A percentile compares a stretch with the other conserved stretches of the same genome.
These are phyloP conservation scores for Amphiprion clarkii DNA, from an alignment of 2,797 vertebrate genomes.

Conservation along the genomic window DNA sequence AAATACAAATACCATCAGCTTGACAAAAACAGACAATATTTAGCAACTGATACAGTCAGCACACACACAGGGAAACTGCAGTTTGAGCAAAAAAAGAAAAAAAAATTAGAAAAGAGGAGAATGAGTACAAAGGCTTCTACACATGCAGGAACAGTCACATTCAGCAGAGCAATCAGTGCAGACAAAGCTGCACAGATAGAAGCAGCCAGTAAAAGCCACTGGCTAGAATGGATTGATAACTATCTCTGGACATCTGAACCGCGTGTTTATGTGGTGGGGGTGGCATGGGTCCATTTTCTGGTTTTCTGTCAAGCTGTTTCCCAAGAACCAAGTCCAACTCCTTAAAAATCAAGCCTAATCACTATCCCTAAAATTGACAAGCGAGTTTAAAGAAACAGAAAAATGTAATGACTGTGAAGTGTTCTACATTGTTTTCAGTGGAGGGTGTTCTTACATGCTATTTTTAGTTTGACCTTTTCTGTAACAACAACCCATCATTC, in stretches of 20 bases:
- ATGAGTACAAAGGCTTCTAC: slow-evolving; percentile 37
- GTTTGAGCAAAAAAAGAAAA: background rate
- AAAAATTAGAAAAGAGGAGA: slow-evolving; percentile 1
- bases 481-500: slow-evolving; percentile 59
- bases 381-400: slow-evolving; percentile 46
- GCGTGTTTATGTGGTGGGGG: background rate
- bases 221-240: slow-evolving; percentile 56
- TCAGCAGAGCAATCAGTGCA: slow-evolving; percentile 35
- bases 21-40: background rate
- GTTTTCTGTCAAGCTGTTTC: slow-evolving; percentile 23
- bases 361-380: slow-evolving; percentile 33
- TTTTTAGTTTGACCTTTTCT: slow-evolving; percentile 55
- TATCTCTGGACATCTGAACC: slow-evolving; percentile 35
- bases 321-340: slow-evolving; percentile 35
- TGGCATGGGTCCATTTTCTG: slow-evolving; percentile 32
- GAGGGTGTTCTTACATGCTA: slow-evolving; percentile 32
- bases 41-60: background rate
- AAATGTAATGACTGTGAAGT: background rate
- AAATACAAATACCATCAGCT: slow-evolving; percentile 3
- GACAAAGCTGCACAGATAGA: slow-evolving; percentile 47
- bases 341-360: slow-evolving; percentile 55
- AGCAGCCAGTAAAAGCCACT: slow-evolving; percentile 52
- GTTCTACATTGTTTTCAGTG: slow-evolving; percentile 29
- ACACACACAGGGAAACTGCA: background rate
- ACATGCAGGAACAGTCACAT: slow-evolving; percentile 19